Base-by-base conservation (phyloP, 2,888 invertebrate genomes). In the Drosophila emarginata region DNA sequence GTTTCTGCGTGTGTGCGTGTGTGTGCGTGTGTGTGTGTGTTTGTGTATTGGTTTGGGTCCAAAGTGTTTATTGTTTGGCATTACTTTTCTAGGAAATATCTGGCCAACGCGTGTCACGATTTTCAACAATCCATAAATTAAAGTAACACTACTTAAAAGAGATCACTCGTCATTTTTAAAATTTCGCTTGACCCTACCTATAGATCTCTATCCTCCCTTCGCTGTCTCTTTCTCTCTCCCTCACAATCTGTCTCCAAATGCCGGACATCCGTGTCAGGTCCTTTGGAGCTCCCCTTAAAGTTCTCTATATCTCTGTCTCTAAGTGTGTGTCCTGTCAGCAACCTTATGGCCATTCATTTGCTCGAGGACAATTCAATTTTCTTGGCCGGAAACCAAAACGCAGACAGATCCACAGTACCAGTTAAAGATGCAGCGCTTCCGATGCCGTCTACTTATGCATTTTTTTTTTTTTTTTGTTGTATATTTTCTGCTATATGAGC, bases 361-460 rank as follows among this genome's bases (percentile, higher is more conserved):
- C 32, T 32, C 11, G 32, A 32, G 32, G 32, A 32, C 32, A 32
- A 32, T 32, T 32, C 32, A 32, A 32, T 32, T 32, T 32, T 21
- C 37, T 28, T 69, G 74, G 79, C 81, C 85, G 87, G 82, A 82
- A 84, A 80, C 61, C 83, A 78, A 80, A 73, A 56, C 52, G 56
- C 64, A 64, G 26, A 61, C 39, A 39, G 36, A 52, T 18, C 15
- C 40, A 40, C 40, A 45, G 40, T 40, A 14, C 1, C 40, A 40
- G 7, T 40, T 15, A 15, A 40, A 45, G 40, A 45, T n/a, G 40
- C 40, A 58, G 61, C 36, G 18, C 64, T 67, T 72, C 63, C 64
- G 61, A 56, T 40, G 61, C 28, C 59, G 75, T 66, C 75, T 79
- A 74, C 77, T 81, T 79, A 79, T 84, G 85, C 79, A 78, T 72